Base-by-base conservation (phyloP, 2,888 invertebrate genomes). In the Drosophila koepferae region DNA sequence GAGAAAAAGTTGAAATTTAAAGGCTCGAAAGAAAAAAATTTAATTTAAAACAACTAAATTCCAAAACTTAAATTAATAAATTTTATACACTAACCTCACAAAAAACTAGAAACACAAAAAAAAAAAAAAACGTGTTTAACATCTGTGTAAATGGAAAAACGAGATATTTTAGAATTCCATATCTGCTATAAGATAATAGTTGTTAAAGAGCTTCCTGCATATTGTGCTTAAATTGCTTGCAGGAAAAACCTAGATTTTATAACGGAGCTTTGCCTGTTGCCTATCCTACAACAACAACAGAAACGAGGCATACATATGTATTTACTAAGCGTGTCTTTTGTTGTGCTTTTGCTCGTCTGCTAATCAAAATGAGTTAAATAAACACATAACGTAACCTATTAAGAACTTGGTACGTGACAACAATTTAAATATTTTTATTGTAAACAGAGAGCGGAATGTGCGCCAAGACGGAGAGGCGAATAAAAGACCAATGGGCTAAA, bases 311-410 rank as follows among this genome's bases (percentile, higher is more conserved):
- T 40, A n/a, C n/a, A n/a, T n/a, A n/a, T n/a, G n/a, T n/a, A 51
- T 46, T 62, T 65, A 54, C 18, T 69, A 69, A 77, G 86, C 76
- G 73, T 77, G 79, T 79, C 81, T 75, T 74, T 83, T 81, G 66
- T 77, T 88, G 76, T 80, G 68, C 69, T 81, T 80, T 81, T 83
- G 51, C 80, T 78, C 78, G 76, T 63, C 74, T 76, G 80, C 84
- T 86, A 86, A 86, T 88, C 86, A 84, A 86, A 86, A 86, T 88
- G 86, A 86, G 86, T 86, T 88, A 88, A 86, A 86, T 88, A 88
- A 83, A 86, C 86, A 88, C 89, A 86, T 86, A 86, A 86, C 86
- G 84, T 89, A 86, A 86, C 89, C 89, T 89, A 86, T 89, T 86
- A 88, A 88, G 82, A 89, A 89, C 86, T 89, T 89, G 74, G 81